Evolutionary conservation across 1,140 invertebrate species (phyloP).

Genomic region (Papilio aristodemus): DNA sequence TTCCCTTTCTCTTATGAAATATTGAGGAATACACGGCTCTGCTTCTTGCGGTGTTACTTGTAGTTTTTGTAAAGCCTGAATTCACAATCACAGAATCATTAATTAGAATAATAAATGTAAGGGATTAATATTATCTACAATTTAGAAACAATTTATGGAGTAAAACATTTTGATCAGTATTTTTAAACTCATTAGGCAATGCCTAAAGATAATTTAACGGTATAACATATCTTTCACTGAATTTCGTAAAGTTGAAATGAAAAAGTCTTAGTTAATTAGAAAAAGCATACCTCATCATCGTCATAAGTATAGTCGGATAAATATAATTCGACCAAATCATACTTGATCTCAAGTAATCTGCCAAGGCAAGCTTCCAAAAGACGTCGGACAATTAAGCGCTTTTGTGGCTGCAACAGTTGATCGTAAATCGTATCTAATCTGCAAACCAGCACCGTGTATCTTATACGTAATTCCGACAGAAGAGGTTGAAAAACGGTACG

Average conservation of each 20-base stretch:
- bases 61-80: conserved; percentile 76
- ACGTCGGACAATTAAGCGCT: conserved; percentile 88
- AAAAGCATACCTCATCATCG: conserved; percentile 85
- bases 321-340: conserved; percentile 93
- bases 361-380: conserved; percentile 91
- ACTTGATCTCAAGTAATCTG: conserved; percentile 88
- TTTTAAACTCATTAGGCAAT: too few relatives aligned
- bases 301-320: conserved; percentile 92
- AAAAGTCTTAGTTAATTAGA: not conserved
- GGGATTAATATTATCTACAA: too few relatives aligned
- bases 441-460: conserved; percentile 89
- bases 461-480: conserved; percentile 85
- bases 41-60: conserved; percentile 84
- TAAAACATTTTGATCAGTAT: too few relatives aligned
- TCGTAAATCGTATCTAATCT: conserved; percentile 92
- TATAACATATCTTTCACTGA: too few relatives aligned
- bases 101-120: too few relatives aligned
- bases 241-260: too few relatives aligned
- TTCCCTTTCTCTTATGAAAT: conserved; percentile 85
- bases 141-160: too few relatives aligned
- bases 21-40: conserved; percentile 85
- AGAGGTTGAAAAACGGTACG: conserved; percentile 81
- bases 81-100: too few relatives aligned
- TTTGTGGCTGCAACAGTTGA: conserved; percentile 96
- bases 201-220: too few relatives aligned